phyloP scores from a whole-genome alignment of 53 echinoderm and acorn worm species.

The Echinometra lucunter region DNA sequence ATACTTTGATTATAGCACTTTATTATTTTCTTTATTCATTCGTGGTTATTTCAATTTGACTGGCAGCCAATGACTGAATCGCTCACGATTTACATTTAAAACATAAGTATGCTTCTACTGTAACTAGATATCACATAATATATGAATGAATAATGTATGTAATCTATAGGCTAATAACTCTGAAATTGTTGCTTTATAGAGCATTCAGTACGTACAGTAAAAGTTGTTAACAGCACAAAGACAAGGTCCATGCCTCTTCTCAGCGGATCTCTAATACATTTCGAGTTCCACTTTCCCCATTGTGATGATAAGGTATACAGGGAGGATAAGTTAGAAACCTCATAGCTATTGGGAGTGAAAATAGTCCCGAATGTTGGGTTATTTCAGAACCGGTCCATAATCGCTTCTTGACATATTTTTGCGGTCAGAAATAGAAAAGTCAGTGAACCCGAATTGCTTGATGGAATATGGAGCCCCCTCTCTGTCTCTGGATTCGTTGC shows the following conservation, averaged over 20 bases:
- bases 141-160: too few relatives aligned
- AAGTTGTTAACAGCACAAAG: neutral
- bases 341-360: conserved; percentile 23
- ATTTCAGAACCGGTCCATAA: conserved; percentile 12
- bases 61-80: too few relatives aligned
- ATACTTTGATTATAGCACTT: too few relatives aligned
- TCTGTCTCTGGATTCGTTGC: neutral
- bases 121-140: too few relatives aligned
- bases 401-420: conserved; percentile 44
- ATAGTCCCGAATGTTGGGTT: conserved; percentile 22
- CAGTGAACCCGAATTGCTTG: neutral
- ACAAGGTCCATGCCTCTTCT: neutral
- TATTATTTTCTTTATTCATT: too few relatives aligned
- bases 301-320: neutral
- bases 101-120: too few relatives aligned
- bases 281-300: neutral
- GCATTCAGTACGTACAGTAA: too few relatives aligned
- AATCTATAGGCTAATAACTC: too few relatives aligned
- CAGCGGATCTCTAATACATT: neutral
- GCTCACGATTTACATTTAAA: too few relatives aligned
- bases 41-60: too few relatives aligned
- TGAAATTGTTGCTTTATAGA: too few relatives aligned
- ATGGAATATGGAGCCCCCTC: neutral
- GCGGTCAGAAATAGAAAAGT: conserved; percentile 2
- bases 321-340: conserved; percentile 15